Base-by-base conservation (phyloP, 2,113 vertebrate genomes). In the Antechinus flavipes region DNA sequence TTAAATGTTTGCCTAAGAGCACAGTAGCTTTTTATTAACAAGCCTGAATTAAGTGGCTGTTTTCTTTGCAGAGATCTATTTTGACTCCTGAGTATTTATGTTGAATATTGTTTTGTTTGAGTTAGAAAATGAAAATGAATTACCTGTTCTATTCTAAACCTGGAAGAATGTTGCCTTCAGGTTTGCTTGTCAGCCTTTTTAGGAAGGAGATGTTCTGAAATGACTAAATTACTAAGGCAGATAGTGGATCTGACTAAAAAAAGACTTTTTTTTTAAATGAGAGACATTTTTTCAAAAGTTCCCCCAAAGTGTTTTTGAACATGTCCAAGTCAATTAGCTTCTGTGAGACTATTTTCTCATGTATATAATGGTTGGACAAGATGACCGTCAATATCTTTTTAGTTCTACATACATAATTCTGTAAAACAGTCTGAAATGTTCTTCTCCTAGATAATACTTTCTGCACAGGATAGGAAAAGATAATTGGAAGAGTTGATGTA, bases 21-120 rank as follows among this genome's bases (percentile, higher is more conserved):
- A 93, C 56, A 2, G 49, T 0, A 10, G 26, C 90, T 94, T 89
- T 96, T 54, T 42, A 93, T 55, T 23, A 47, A 42, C 58, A 54
- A 27, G 27, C 22, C 26, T 97, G 91, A 50, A 96, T 0, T 0
- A 93, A 96, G 92, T 52, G 0, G 2, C 49, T 96, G n/a, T 92
- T 94, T 89, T 97, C 54, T 94, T 92, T n/a, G n/a, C 7, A 55
- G 91, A 95, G 76, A n/a, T 25, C 96, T 58, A 46, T 2, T 93
- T 46, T 0, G 68, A 0, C 58, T 52, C 97, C 97, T 94, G 50
- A 25, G 26, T 93, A 56, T 10, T 24, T 22, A 19, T 53, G 35
- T 89, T 35, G 61, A 46, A 27, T 54, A 90, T 16, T 93, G 4
- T 93, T 96, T 93, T 55, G 4, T 26, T 12, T 50, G 54, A 24